These are phyloP conservation scores for Pardalotus punctatus DNA, from an alignment of 2,113 vertebrate genomes.

Conservation along the genomic window DNA sequence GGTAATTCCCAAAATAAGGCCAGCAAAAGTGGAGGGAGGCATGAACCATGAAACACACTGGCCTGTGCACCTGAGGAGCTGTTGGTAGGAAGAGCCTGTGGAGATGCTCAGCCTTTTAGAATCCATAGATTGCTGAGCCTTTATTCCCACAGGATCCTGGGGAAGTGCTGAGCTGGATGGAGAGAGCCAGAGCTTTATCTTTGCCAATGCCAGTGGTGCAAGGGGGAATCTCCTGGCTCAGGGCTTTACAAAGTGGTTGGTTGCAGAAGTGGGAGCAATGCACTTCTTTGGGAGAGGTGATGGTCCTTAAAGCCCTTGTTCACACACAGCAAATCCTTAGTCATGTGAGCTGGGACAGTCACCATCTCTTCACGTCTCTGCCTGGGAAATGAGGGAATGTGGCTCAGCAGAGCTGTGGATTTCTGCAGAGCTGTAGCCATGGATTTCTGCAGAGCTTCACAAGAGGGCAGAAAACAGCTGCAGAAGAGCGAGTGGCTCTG, in stretches of 20 bases:
- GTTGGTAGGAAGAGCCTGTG: not conserved
- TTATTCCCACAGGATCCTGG: not conserved
- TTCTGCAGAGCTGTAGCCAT: not conserved
- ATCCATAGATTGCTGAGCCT: not conserved
- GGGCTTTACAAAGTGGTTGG: not conserved
- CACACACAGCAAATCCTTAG: not conserved
- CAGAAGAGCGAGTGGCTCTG: not conserved
- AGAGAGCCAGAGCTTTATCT: not conserved
- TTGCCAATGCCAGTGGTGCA: not conserved
- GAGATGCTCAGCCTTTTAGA: accelerated
- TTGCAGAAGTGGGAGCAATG: not conserved
- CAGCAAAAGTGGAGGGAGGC: not conserved
- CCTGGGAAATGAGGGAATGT: not conserved
- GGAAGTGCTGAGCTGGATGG: not conserved
- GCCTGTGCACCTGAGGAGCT: not conserved
- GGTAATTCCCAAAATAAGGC: not conserved
- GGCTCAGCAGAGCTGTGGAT: not conserved
- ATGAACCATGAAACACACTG: accelerated
- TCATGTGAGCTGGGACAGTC: not conserved
- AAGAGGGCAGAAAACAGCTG: conserved; percentile 61
- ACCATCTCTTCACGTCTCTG: not conserved
- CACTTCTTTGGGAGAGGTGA: not conserved
- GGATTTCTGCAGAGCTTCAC: conserved; percentile 55
- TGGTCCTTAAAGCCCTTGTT: not conserved
- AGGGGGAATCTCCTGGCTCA: not conserved